Base-by-base conservation (phyloP, 2,888 invertebrate genomes). In the Chirona hameri region DNA sequence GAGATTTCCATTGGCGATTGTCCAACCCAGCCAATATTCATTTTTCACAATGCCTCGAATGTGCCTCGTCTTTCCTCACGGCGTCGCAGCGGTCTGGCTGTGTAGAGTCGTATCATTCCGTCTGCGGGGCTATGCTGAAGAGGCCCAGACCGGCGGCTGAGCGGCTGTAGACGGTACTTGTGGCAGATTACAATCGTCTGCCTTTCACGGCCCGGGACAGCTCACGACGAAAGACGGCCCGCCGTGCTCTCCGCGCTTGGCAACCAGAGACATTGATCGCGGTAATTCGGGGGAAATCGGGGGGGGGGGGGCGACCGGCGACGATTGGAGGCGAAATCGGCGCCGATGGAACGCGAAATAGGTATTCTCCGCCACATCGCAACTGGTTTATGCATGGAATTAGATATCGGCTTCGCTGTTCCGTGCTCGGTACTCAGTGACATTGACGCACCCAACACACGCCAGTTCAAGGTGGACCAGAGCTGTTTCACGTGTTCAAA, bases 81-180 rank as follows among this genome's bases (percentile, higher is more conserved):
- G 7, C 29, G 10, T 39, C 27, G 31, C 18, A 2, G 31, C 72
- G 15, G 31, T 27, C 15, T 31, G 18, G 18, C 72, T 5, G 7
- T 4, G 29, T 72, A 1, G 27, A n/a, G n/a, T n/a, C n/a, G 9
- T 29, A 27, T 29, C 15, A 72, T 72, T 72, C 72, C 29, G 72
- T 3, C 72, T 10, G 29, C 0, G 29, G 31, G 29, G 27, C 29
- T 29, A 31, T 72, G 29, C 72, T 72, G 31, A 27, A 72, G 72
- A 14, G 27, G 27, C 72, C 72, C 10, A 0, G 27, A 29, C 14
- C 31, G 5, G 29, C 72, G 57, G 29, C 52, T 27, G 76, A 85
- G 86, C 9, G 86, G 86, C 0, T 84, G 85, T 84, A 88, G 87
- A 4, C 15, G 57, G 29, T 27, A 18, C 48, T 46, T n/a, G 48